A percentile compares a stretch with the other conserved stretches of the same genome.
These are phyloP conservation scores for Cathartes aura DNA, from an alignment of 2,113 vertebrate species.

Conservation along the genomic window DNA sequence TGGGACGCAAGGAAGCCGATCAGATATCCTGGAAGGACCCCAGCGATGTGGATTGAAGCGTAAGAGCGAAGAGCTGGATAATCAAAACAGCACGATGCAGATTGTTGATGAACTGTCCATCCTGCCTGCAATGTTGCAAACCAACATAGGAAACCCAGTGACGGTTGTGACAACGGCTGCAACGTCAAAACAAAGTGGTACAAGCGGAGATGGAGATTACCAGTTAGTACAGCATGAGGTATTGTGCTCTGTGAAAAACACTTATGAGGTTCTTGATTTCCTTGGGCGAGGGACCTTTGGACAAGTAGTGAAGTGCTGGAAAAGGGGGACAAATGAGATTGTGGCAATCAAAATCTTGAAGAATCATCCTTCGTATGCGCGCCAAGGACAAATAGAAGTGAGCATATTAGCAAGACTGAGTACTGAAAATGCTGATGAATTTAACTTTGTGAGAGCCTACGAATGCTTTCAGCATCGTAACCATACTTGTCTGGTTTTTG, in stretches of 20 bases:
- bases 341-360: constrained; percentile 98
- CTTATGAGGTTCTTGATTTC: constrained; percentile 97
- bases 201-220: constrained; percentile 92
- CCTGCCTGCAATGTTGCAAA: constrained; percentile 97
- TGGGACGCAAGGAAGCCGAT: constrained; percentile 76
- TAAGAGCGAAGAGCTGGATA: constrained; percentile 96
- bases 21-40: constrained; percentile 84
- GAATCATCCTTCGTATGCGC: constrained; percentile 96
- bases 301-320: constrained; percentile 99
- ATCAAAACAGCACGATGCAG: constrained; percentile 91
- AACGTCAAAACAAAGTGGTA: constrained; percentile 83
- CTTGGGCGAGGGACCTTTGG: constrained; percentile 97
- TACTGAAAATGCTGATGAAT: constrained; percentile 95
- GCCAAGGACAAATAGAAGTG: constrained; percentile 98
- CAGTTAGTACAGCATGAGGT: constrained; percentile 97
- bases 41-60: constrained; percentile 98
- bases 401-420: constrained; percentile 95
- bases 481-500: constrained; percentile 97
- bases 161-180: constrained; percentile 80
- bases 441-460: constrained; percentile 96
- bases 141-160: constrained; percentile 87
- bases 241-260: constrained; percentile 95
- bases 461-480: constrained; percentile 98
- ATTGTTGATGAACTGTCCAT: constrained; percentile 97
- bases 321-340: constrained; percentile 93